Percentiles rank a stretch among this genome's conserved stretches.
Conservation (phyloP, 2,797 vertebrate genomes). For the Squalus acanthias region DNA sequence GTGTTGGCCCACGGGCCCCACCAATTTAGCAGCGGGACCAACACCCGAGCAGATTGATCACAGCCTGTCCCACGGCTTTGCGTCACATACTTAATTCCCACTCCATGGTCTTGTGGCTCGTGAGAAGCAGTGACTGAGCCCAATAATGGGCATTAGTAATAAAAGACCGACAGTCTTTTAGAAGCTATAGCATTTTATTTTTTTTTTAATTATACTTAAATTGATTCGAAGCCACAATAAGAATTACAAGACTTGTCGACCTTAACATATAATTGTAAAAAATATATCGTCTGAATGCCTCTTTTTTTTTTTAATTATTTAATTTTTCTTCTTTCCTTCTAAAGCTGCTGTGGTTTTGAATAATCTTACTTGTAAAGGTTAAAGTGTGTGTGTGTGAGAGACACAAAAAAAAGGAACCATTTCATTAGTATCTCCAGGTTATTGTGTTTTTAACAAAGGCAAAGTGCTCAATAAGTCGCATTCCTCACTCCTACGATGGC, state of each 20-base stretch:
- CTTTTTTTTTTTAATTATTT: constrained; percentile 42
- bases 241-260: constrained; percentile 62
- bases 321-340: constrained; percentile 45
- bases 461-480: constrained; percentile 57
- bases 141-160: too few relatives aligned
- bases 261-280: constrained; percentile 70
- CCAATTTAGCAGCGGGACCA: too few relatives aligned
- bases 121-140: too few relatives aligned
- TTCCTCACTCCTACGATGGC: constrained; percentile 66
- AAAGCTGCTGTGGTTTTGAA: constrained; percentile 47
- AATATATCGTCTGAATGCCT: constrained; percentile 70
- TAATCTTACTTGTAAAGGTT: constrained; percentile 45
- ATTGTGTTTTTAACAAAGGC: constrained; percentile 51
- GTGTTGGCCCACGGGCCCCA: too few relatives aligned
- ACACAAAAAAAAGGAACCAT: constrained; percentile 41
- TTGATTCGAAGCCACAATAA: constrained; percentile 65
- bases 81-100: too few relatives aligned
- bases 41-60: too few relatives aligned
- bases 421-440: neutral
- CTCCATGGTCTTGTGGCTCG: too few relatives aligned
- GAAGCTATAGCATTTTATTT: constrained; percentile 55
- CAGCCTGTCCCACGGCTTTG: too few relatives aligned
- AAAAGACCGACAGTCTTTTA: constrained; percentile 37
- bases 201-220: constrained; percentile 50
- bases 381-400: constrained; percentile 36